Percentiles rank a stretch among this genome's conserved stretches.
Conservation (phyloP, 2,113 vertebrate species). For the Burhinus oedicnemus region DNA sequence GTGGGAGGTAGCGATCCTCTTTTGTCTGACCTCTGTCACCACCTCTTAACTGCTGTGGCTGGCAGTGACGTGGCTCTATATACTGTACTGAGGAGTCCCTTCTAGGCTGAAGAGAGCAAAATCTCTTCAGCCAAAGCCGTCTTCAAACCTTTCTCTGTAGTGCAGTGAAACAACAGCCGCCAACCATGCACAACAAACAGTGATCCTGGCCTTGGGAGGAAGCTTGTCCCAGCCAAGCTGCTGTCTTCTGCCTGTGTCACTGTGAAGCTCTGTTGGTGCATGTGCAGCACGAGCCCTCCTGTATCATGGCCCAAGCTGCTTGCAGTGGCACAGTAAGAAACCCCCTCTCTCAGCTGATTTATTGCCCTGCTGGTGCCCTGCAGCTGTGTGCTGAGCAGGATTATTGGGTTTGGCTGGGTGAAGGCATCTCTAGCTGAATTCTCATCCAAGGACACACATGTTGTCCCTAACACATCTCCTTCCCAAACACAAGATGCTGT, state of each 20-base stretch:
- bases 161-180: background rate
- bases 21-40: slow-evolving; percentile 8
- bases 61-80: background rate
- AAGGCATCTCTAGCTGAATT: background rate
- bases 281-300: background rate
- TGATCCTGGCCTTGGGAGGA: background rate
- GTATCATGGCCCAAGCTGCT: too few relatives aligned
- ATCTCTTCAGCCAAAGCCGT: background rate
- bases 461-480: background rate
- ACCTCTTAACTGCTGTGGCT: background rate
- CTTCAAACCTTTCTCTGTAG: background rate
- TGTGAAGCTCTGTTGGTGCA: background rate
- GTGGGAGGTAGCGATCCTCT: background rate
- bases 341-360: too few relatives aligned
- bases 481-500: background rate
- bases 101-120: background rate
- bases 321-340: too few relatives aligned
- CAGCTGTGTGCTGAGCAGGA: background rate
- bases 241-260: background rate
- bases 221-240: background rate
- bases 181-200: background rate
- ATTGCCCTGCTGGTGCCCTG: too few relatives aligned
- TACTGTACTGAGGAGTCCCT: background rate
- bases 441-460: background rate
- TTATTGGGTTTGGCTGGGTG: background rate